phyloP scores from a whole-genome alignment of 35 echinoderm and acorn worm species.

The Nesometra sesokonis region DNA sequence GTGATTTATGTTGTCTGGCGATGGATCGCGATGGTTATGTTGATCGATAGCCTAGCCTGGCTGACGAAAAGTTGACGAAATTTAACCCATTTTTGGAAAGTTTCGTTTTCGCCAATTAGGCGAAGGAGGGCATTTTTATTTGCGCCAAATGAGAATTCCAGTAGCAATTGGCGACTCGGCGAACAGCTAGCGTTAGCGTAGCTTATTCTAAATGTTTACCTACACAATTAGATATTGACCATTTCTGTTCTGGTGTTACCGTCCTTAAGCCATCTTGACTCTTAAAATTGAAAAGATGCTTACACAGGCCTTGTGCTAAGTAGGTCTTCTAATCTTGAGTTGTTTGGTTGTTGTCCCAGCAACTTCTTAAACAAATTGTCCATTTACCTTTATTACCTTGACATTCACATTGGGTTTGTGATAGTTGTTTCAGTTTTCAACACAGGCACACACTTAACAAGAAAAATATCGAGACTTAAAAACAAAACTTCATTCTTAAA shows the following conservation, averaged over 20 bases:
- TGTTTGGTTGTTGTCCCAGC: not conserved
- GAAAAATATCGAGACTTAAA: not conserved
- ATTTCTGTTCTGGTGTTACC: not conserved
- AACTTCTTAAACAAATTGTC: not conserved
- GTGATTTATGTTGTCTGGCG: too few relatives aligned
- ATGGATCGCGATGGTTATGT: too few relatives aligned
- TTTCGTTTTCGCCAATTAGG: too few relatives aligned
- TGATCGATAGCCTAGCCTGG: too few relatives aligned
- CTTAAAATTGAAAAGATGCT: not conserved
- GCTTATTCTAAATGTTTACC: not conserved
- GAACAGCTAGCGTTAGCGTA: too few relatives aligned
- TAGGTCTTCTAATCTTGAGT: not conserved
- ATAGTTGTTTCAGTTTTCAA: not conserved
- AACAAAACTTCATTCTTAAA: not conserved
- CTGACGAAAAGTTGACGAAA: too few relatives aligned
- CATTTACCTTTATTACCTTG: not conserved
- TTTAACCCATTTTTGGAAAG: too few relatives aligned
- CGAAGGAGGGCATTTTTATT: too few relatives aligned
- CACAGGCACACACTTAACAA: not conserved
- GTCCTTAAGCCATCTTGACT: not conserved
- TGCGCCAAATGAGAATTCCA: too few relatives aligned
- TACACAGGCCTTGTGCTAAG: not conserved
- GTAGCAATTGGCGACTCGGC: too few relatives aligned
- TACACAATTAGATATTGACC: not conserved
- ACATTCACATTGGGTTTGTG: not conserved